Evolutionary conservation across 2,113 vertebrate species (phyloP).

Genomic region (Chamaetylas fuelleborni): DNA sequence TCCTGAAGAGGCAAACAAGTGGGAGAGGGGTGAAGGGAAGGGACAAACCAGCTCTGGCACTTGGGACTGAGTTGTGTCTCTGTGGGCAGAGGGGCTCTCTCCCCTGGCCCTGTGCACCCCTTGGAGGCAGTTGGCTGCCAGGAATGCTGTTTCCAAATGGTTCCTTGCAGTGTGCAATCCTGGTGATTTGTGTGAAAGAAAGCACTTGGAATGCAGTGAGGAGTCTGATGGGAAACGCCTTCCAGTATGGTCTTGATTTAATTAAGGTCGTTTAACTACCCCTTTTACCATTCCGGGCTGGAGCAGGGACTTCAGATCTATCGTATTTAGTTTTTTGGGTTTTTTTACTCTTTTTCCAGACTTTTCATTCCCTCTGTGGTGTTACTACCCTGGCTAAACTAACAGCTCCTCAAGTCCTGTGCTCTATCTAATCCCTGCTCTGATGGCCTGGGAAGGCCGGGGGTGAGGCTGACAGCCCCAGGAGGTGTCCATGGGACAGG

Average conservation of each 20-base stretch:
- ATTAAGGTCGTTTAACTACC: neutral
- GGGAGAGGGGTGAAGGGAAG: neutral
- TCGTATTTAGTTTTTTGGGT: fast-evolving
- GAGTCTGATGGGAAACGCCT: neutral
- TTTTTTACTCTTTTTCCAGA: neutral
- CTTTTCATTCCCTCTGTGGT: neutral
- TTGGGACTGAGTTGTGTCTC: neutral
- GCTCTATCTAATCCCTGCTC: no score
- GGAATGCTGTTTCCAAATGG: neutral
- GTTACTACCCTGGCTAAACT: neutral
- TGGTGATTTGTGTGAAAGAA: neutral
- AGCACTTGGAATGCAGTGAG: neutral
- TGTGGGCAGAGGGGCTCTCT: neutral
- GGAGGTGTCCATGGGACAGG: fast-evolving
- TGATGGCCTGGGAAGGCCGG: fast-evolving
- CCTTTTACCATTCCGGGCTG: neutral
- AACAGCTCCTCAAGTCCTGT: neutral
- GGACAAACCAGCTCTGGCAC: neutral
- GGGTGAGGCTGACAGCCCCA: fast-evolving
- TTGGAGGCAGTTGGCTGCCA: neutral
- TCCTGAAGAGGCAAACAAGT: neutral
- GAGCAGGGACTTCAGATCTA: neutral
- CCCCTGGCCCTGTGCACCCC: no score
- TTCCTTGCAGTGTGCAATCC: neutral
- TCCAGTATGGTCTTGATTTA: neutral